These are phyloP conservation scores for Saturnia pavonia DNA, from an alignment of 2,888 invertebrate species.

Conservation along the genomic window DNA sequence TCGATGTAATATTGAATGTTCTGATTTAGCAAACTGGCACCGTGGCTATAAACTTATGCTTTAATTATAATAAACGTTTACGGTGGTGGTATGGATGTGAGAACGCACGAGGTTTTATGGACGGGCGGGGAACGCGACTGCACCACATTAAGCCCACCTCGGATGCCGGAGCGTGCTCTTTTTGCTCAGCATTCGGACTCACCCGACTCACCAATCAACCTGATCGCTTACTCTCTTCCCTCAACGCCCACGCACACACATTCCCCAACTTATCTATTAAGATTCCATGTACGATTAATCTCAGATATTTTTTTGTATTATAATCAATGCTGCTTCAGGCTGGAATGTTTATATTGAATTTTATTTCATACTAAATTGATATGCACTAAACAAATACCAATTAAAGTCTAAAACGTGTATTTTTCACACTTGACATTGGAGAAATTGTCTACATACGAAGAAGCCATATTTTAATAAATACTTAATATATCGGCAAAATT, in stretches of 20 bases:
- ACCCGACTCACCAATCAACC: slow-evolving; percentile 24
- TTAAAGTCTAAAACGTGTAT: no score
- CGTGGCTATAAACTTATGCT: slow-evolving; percentile 70
- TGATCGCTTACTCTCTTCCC: slow-evolving; percentile 11
- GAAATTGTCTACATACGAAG: no score
- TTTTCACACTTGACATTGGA: no score
- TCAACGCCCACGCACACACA: slow-evolving; percentile 16
- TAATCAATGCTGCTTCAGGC: not conserved
- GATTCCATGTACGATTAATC: slow-evolving; percentile 39
- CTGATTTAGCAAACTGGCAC: slow-evolving; percentile 63
- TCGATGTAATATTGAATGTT: slow-evolving; percentile 52
- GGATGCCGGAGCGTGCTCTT: slow-evolving; percentile 61
- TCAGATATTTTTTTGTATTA: slow-evolving; percentile 26
- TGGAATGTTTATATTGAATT: slow-evolving; percentile 20
- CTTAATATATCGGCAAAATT: not conserved
- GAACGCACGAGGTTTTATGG: slow-evolving; percentile 70
- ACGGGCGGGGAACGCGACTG: slow-evolving; percentile 49
- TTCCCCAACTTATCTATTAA: slow-evolving; percentile 26
- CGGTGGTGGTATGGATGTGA: slow-evolving; percentile 65
- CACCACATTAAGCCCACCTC: slow-evolving; percentile 50
- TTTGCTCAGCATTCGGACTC: slow-evolving; percentile 45
- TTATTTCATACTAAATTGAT: slow-evolving; percentile 26
- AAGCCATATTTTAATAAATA: no score
- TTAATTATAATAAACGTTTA: slow-evolving; percentile 77
- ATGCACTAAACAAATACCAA: no score